Percentiles rank a stretch among this genome's conserved stretches.
phyloP scores from a whole-genome alignment of 2,113 vertebrate genomes.

The Myxocyprinus asiaticus region DNA sequence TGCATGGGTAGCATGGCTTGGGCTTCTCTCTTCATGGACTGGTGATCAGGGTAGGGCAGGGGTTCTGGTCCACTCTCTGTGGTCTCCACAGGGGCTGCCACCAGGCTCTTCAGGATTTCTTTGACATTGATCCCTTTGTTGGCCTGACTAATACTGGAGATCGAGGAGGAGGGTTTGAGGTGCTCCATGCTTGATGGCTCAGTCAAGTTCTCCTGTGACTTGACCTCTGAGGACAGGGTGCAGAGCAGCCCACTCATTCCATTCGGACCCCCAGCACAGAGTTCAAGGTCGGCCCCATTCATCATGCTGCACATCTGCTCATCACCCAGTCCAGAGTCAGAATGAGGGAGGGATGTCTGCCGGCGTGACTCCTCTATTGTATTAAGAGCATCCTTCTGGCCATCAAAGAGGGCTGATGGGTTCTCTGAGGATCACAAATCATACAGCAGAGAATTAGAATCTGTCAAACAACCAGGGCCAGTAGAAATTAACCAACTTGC shows the following conservation, averaged over 20 bases:
- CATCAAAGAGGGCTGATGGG: conserved; percentile 76
- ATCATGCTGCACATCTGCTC: conserved; percentile 82
- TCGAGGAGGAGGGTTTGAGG: conserved; percentile 80
- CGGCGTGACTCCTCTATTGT: conserved; percentile 75
- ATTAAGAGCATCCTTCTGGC: conserved; percentile 71
- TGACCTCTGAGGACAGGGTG: conserved; percentile 85
- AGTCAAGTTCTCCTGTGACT: conserved; percentile 84
- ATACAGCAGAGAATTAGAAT: not conserved
- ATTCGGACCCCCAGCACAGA: conserved; percentile 71
- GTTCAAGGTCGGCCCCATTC: conserved; percentile 84
- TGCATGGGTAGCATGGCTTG: conserved; percentile 90
- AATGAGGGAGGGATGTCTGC: conserved; percentile 82
- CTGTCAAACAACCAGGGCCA: no score
- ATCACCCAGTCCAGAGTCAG: conserved; percentile 88
- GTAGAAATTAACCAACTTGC: no score
- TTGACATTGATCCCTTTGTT: conserved; percentile 94
- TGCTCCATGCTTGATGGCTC: conserved; percentile 75
- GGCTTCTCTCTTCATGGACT: conserved; percentile 81
- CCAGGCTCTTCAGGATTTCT: conserved; percentile 93
- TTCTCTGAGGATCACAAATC: conserved; percentile 73
- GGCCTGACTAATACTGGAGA: conserved; percentile 85
- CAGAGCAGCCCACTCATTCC: conserved; percentile 85
- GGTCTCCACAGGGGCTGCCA: conserved; percentile 86
- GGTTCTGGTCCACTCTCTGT: conserved; percentile 86
- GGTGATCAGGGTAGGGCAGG: conserved; percentile 83